phyloP scores from a whole-genome alignment of 2,113 vertebrate genomes.

The Theristicus caerulescens region DNA sequence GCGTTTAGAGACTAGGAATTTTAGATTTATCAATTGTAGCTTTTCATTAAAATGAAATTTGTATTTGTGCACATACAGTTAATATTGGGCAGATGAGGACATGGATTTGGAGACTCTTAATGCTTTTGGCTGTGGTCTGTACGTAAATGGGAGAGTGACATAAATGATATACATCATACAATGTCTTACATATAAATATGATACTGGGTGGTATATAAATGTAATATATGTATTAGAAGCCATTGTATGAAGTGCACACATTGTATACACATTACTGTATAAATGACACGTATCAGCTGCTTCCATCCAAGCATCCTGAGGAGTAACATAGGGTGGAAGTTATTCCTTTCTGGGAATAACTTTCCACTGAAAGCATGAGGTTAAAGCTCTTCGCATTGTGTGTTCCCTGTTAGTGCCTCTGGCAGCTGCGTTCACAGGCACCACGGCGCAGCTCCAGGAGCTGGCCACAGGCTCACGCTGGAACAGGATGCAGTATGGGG shows the following conservation, averaged over 20 bases:
- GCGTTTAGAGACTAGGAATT: neutral
- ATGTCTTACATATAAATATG: neutral
- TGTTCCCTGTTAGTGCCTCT: neutral
- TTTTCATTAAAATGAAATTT: neutral
- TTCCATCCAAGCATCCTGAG: neutral
- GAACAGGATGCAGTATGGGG: accelerated
- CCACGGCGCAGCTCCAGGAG: accelerated
- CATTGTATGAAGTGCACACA: neutral
- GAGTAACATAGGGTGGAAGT: neutral
- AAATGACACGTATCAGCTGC: neutral
- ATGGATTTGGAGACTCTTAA: neutral
- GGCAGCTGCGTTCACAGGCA: neutral
- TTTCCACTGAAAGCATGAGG: neutral
- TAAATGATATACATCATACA: neutral
- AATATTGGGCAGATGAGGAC: neutral
- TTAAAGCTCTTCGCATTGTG: neutral
- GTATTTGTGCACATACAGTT: neutral
- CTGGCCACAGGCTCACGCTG: neutral
- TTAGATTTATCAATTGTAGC: neutral
- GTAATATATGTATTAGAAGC: neutral
- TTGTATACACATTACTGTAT: neutral
- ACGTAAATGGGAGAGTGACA: neutral
- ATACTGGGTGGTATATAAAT: neutral
- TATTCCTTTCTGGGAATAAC: neutral
- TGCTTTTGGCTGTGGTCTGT: neutral